These are phyloP conservation scores for Hypena proboscidalis DNA, from an alignment of 2,888 invertebrate species.

Conservation along the genomic window DNA sequence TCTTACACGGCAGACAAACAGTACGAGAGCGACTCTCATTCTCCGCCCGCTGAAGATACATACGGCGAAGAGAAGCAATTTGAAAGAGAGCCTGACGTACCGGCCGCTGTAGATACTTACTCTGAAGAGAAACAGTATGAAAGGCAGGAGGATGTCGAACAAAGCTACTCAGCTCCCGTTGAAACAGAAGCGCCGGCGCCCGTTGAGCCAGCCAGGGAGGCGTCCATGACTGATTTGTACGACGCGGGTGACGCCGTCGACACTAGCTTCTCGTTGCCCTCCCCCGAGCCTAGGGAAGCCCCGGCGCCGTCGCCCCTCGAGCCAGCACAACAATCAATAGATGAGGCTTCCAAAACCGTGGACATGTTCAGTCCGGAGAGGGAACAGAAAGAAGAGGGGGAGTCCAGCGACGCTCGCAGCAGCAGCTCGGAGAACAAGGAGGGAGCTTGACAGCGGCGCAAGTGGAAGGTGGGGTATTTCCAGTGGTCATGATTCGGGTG, in stretches of 20 bases:
- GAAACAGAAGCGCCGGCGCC: background rate
- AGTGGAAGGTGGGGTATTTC: constrained; percentile 71
- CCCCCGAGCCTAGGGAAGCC: constrained; percentile 7
- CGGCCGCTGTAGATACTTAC: background rate
- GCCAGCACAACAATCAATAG: constrained; percentile 19
- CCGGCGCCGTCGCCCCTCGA: constrained; percentile 37
- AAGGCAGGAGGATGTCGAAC: constrained; percentile 14
- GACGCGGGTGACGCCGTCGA: constrained; percentile 64
- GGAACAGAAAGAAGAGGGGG: constrained; percentile 25
- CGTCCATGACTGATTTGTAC: constrained; percentile 48
- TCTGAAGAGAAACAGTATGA: constrained; percentile 1
- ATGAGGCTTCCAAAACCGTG: constrained; percentile 29
- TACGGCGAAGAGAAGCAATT: background rate
- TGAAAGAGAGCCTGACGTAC: constrained; percentile 1
- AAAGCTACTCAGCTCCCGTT: background rate
- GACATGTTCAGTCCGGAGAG: constrained; percentile 58
- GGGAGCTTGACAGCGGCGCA: constrained; percentile 65
- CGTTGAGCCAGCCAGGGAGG: constrained; percentile 9
- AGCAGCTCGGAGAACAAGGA: constrained; percentile 49
- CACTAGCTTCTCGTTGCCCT: constrained; percentile 59
- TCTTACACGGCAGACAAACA: too few species aligned
- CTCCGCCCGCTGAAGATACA: background rate
- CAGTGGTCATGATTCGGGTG: constrained; percentile 82
- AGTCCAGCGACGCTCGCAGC: constrained; percentile 18
- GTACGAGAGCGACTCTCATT: too few species aligned